These are phyloP conservation scores for Tenthredo distinguenda DNA, from an alignment of 2,888 invertebrate species.

Conservation along the genomic window DNA sequence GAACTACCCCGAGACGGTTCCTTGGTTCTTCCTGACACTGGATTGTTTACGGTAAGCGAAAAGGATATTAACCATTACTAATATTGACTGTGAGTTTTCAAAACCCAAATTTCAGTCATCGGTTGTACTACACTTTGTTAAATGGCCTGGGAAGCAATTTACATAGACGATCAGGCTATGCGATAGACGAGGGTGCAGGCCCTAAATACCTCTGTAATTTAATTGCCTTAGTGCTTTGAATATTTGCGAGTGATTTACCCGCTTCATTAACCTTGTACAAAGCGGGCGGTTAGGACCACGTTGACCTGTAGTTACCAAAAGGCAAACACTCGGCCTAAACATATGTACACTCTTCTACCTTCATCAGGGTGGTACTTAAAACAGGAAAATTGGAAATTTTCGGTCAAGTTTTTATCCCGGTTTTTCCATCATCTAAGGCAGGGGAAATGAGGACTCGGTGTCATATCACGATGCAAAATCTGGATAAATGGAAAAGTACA, in stretches of 20 bases:
- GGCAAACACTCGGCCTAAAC: slow-evolving; percentile 25
- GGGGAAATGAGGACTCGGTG: background rate
- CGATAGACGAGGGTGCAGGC: background rate
- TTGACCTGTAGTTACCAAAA: background rate
- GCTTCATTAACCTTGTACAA: slow-evolving; percentile 5
- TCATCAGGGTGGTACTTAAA: background rate
- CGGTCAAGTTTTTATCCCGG: background rate
- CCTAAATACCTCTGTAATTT: slow-evolving; percentile 1
- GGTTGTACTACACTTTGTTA: background rate
- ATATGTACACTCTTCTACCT: background rate
- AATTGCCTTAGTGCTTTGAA: background rate
- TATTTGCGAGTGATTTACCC: slow-evolving; percentile 19
- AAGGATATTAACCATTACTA: background rate
- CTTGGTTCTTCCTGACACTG: slow-evolving; percentile 66
- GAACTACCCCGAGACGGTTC: slow-evolving; percentile 69
- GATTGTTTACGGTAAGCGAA: slow-evolving; percentile 62
- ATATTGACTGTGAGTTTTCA: background rate
- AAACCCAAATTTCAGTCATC: background rate
- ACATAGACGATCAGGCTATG: background rate
- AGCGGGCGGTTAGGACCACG: background rate
- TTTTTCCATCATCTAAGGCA: too few relatives aligned
- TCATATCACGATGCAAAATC: background rate
- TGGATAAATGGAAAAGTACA: slow-evolving; percentile 2
- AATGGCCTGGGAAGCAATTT: background rate
- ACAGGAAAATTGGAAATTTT: background rate